Conservation (phyloP, 2,888 invertebrate genomes). For the Plutella xylostella region DNA sequence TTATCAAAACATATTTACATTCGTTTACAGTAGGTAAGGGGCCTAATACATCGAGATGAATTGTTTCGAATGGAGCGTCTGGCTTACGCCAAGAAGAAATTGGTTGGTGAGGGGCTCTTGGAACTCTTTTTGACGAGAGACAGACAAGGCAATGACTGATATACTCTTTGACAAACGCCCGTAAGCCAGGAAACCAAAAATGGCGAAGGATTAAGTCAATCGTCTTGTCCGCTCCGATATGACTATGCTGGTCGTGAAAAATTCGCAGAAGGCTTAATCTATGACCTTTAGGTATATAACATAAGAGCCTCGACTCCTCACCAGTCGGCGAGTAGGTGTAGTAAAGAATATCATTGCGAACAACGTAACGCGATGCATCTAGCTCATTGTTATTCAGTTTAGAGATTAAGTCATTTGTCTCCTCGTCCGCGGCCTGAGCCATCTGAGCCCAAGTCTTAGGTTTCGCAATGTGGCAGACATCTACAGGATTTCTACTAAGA, state of each 20-base stretch:
- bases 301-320: slow-evolving; percentile 4
- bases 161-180: slow-evolving; percentile 15
- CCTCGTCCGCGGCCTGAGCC: slow-evolving; percentile 7
- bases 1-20: slow-evolving; percentile 5
- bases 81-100: slow-evolving; percentile 7
- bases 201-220: slow-evolving; percentile 13
- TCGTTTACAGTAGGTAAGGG: slow-evolving; percentile 4
- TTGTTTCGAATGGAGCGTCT: background rate
- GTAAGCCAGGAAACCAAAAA: slow-evolving; percentile 9
- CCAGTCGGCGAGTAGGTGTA: slow-evolving; percentile 8
- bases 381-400: slow-evolving; percentile 3
- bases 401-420: background rate
- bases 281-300: slow-evolving; percentile 17
- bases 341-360: slow-evolving; percentile 8
- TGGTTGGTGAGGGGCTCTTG: slow-evolving; percentile 5
- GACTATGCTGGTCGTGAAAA: slow-evolving; percentile 21
- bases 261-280: slow-evolving; percentile 18
- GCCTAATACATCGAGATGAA: slow-evolving; percentile 5
- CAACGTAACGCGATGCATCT: slow-evolving; percentile 6
- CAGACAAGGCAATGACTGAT: slow-evolving; percentile 15
- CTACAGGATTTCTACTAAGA: slow-evolving; percentile 21
- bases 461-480: background rate
- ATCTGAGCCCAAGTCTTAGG: slow-evolving; percentile 9
- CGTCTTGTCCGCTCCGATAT: slow-evolving; percentile 18
- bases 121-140: background rate